Evolutionary conservation across 1,140 invertebrate species (phyloP).

Genomic region (Stratiolaelaps scimitus): DNA sequence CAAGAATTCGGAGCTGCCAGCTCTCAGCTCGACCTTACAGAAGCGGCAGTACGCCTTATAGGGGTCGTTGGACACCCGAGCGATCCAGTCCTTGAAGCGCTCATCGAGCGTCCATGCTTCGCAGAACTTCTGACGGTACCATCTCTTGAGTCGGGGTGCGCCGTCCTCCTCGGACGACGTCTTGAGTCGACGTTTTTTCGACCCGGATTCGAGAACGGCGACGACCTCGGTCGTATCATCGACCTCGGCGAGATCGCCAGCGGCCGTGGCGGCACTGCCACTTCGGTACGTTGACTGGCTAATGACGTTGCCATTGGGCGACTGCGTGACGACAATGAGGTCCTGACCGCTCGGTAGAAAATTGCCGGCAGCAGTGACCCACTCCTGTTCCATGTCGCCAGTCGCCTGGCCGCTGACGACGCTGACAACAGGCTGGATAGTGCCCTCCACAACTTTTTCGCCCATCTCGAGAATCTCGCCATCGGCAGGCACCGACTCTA

Average conservation of each 20-base stretch:
- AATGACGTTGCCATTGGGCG: no score
- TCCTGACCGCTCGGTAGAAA: constrained; percentile 14
- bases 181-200: no score
- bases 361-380: constrained; percentile 8
- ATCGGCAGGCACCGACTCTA: constrained; percentile 15
- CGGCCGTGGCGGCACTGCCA: no score
- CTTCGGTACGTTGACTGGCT: no score
- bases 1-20: constrained; percentile 21
- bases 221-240: no score
- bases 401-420: not conserved
- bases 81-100: constrained; percentile 26
- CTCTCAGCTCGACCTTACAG: constrained; percentile 7
- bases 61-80: not conserved
- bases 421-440: not conserved
- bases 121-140: constrained; percentile 23
- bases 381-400: not conserved
- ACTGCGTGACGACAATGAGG: not conserved
- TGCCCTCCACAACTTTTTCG: not conserved
- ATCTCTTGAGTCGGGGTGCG: not conserved
- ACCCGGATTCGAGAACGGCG: no score
- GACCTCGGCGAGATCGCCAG: no score
- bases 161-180: no score
- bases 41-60: constrained; percentile 21
- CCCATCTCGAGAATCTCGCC: not conserved
- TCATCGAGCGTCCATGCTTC: constrained; percentile 9